Base-by-base conservation (phyloP, 2,113 vertebrate species). In the Oxyura jamaicensis region DNA sequence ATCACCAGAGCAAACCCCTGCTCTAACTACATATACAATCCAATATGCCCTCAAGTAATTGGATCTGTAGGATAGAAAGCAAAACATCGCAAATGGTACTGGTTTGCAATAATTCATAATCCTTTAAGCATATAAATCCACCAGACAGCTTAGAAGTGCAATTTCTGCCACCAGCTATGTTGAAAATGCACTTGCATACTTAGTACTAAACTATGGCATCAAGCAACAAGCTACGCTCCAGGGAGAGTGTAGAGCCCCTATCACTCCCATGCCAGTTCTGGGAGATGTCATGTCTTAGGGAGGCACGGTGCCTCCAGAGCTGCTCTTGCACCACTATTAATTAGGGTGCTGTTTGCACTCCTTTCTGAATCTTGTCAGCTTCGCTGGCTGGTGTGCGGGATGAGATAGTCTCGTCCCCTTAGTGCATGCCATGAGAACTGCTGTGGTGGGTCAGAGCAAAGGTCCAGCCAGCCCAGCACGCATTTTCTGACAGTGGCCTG, bases 81-180 rank as follows among this genome's bases (percentile, higher is more conserved):
- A 95, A 96, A 96, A 88, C 83, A 79, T 48, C 66, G 46, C 88
- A 93, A 96, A 87, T 41, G 25, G 55, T 66, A 53, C 84, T 55
- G 91, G 80, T 92, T 94, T 94, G 93, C 88, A 93, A 75, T 94
- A 96, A 92, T 89, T 97, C 91, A 92, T 97, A 94, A 95, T 96
- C 94, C 84, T 85, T 94, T 97, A 97, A 97, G 96, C 84, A 90
- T 77, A 90, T 95, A 96, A 95, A 97, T 93, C 86, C 86, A 93
- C 58, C 77, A 93, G 93, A 91, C 96, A 94, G 71, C 92, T 94
- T 89, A 94, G 83, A 96, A 96, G 96, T 96, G 96, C 81, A 92
- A 97, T 93, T 95, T 96, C 74, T 96, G 91, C 96, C 93, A 96
- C 83, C 78, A 97, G 95, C 96, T 94, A 96, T 94, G 93, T 93